Evolutionary conservation across 1,140 invertebrate species (phyloP).

Genomic region (Drosophila aff.): DNA sequence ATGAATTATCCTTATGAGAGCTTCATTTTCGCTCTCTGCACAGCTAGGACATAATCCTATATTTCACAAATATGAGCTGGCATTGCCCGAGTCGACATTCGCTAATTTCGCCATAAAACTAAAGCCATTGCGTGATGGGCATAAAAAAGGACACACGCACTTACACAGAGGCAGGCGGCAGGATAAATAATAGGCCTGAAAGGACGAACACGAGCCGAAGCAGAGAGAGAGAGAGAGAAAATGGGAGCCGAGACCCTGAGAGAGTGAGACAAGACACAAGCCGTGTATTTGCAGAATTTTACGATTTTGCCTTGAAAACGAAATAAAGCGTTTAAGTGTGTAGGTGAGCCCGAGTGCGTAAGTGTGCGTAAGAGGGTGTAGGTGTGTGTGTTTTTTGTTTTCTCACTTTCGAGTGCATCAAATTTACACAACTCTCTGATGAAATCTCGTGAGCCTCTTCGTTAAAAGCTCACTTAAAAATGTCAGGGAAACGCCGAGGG

Average conservation of each 20-base stretch:
- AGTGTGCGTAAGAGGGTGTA: constrained; percentile 16
- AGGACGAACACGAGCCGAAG: constrained; percentile 34
- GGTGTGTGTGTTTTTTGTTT: constrained; percentile 13
- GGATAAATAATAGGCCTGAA: constrained; percentile 47
- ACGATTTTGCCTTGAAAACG: constrained; percentile 73
- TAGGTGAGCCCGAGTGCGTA: constrained; percentile 13
- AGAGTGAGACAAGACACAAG: constrained; percentile 29
- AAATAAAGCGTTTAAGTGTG: constrained; percentile 63
- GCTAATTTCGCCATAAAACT: constrained; percentile 80
- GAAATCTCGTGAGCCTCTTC: constrained; percentile 67
- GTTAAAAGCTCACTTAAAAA: constrained; percentile 46
- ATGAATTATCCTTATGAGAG: constrained; percentile 2
- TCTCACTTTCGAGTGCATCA: constrained; percentile 65
- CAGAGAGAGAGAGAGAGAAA: constrained; percentile 3
- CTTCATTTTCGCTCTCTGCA: constrained; percentile 10
- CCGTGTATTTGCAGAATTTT: constrained; percentile 63
- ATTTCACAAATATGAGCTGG: constrained; percentile 58
- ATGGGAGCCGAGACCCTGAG: neutral
- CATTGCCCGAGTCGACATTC: constrained; percentile 53
- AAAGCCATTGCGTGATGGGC: constrained; percentile 74
- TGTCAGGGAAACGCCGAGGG: constrained; percentile 3
- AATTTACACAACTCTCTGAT: constrained; percentile 75
- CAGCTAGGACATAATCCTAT: constrained; percentile 23
- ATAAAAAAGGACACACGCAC: constrained; percentile 56
- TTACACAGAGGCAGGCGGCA: constrained; percentile 7